Conservation (phyloP, 2,113 vertebrate species). For the Rhodinocichla rosea region DNA sequence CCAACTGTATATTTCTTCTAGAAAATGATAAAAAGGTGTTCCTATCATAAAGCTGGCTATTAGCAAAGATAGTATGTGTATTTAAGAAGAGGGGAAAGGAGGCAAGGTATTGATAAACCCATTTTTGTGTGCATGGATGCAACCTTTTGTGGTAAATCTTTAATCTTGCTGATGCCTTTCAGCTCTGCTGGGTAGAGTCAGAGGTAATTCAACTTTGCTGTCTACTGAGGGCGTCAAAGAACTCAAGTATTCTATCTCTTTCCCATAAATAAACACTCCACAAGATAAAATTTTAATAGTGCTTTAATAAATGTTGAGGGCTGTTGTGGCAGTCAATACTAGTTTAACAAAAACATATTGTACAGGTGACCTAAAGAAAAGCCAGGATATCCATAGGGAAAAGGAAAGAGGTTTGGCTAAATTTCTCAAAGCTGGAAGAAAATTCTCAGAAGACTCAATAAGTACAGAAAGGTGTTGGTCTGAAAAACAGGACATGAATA, state of each 20-base stretch:
- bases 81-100: not conserved
- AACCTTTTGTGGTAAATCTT: not conserved
- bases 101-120: not conserved
- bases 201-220: not conserved
- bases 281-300: not conserved
- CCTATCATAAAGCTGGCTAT: not conserved
- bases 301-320: conserved; percentile 2
- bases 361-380: not conserved
- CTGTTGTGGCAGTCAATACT: not conserved
- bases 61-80: not conserved
- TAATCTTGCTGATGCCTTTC: not conserved
- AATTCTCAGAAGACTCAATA: conserved; percentile 25
- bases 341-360: not conserved
- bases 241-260: not conserved
- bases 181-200: not conserved
- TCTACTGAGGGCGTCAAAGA: not conserved
- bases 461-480: not conserved
- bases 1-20: not conserved
- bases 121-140: not conserved
- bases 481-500: conserved; percentile 25
- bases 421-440: conserved; percentile 9
- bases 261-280: not conserved
- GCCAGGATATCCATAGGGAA: not conserved
- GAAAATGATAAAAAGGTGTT: not conserved
- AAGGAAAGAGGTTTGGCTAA: not conserved